A percentile compares a stretch with the other conserved stretches of the same genome.
Evolutionary conservation across 2,797 vertebrate species (phyloP).

Genomic region (Chloroceryle inda): DNA sequence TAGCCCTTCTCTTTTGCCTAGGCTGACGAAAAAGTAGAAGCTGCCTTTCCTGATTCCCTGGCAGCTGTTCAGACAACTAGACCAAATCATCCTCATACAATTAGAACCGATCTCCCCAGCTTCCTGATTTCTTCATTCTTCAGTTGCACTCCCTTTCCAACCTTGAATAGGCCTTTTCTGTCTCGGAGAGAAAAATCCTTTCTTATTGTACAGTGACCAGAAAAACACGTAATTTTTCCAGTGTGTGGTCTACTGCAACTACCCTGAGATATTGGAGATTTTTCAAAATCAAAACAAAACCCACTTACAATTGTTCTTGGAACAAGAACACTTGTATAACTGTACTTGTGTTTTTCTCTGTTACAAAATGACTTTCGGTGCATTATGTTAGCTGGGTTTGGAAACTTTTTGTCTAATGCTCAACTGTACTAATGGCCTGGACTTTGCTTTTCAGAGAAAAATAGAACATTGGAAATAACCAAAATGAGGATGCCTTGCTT

Average conservation of each 20-base stretch:
- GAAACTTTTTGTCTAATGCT: conserved; percentile 29
- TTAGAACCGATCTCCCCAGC: conserved; percentile 22
- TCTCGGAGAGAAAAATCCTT: conserved; percentile 46
- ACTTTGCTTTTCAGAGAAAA: conserved; percentile 35
- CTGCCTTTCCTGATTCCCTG: not conserved
- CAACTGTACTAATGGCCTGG: not conserved
- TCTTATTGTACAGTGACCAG: conserved; percentile 55
- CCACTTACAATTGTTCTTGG: conserved; percentile 73
- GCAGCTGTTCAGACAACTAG: conserved; percentile 14
- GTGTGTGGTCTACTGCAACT: conserved; percentile 71
- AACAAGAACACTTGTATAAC: conserved; percentile 64
- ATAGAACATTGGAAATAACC: not conserved
- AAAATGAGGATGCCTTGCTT: conserved; percentile 2
- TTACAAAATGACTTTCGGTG: conserved; percentile 56
- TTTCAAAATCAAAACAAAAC: conserved; percentile 73
- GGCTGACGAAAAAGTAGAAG: not conserved
- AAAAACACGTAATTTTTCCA: conserved; percentile 64
- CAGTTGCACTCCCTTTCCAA: conserved; percentile 17
- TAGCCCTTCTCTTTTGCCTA: not conserved
- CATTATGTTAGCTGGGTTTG: conserved; percentile 53
- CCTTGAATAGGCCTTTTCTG: conserved; percentile 61
- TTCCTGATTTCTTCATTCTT: conserved; percentile 50
- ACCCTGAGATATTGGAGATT: conserved; percentile 61
- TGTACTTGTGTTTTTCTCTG: conserved; percentile 56
- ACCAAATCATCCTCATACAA: not conserved